Percentiles rank a stretch among this genome's conserved stretches.
phyloP scores from a whole-genome alignment of 2,888 invertebrate species.

The Spisula subtruncata region DNA sequence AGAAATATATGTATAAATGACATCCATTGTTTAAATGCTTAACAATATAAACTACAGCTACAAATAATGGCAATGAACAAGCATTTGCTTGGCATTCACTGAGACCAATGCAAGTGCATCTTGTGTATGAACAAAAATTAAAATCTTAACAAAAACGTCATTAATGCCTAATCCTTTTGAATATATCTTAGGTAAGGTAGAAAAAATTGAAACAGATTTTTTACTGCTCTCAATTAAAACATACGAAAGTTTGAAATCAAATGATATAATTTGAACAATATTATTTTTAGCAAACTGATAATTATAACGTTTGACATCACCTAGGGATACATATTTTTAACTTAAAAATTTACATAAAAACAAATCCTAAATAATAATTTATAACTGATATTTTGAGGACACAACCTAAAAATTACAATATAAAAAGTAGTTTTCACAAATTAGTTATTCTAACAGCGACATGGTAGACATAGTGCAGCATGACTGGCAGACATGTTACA shows the following conservation, averaged over 20 bases:
- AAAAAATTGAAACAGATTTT: too few species aligned
- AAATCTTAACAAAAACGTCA: neutral
- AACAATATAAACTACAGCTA: slow-evolving; percentile 32
- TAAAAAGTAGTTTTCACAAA: neutral
- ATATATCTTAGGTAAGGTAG: too few species aligned
- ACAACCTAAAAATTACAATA: neutral
- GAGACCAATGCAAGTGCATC: neutral
- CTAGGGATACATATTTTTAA: neutral
- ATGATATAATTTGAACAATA: neutral
- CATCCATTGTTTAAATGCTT: slow-evolving; percentile 41
- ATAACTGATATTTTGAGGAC: neutral
- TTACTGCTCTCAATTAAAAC: neutral
- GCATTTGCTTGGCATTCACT: neutral
- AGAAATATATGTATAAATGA: slow-evolving; percentile 31
- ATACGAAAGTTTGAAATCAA: neutral
- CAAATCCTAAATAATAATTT: neutral
- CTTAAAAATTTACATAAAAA: neutral
- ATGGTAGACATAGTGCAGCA: neutral
- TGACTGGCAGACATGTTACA: neutral
- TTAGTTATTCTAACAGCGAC: neutral
- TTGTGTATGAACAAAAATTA: neutral
- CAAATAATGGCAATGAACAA: neutral
- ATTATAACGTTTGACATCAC: neutral
- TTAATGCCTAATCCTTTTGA: too few species aligned
- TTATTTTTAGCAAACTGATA: neutral